phyloP scores from a whole-genome alignment of 2,888 invertebrate species.

The Caenorhabditis wallacei region DNA sequence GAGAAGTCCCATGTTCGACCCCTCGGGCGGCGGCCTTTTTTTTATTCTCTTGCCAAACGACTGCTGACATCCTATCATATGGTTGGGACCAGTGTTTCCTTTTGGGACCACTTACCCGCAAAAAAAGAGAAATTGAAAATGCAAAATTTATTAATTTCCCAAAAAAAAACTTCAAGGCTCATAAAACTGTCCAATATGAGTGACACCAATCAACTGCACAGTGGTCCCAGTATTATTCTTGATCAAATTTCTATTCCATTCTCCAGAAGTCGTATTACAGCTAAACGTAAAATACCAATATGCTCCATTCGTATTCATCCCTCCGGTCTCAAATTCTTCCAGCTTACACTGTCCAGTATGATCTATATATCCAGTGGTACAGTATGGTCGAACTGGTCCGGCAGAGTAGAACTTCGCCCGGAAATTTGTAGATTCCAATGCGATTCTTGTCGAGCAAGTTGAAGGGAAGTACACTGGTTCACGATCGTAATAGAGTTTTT shows the following conservation, averaged over 20 bases:
- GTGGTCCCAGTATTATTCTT: neutral
- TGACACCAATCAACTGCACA: neutral
- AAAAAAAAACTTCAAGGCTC: neutral
- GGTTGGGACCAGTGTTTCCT: too few relatives aligned
- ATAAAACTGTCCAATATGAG: conserved; percentile 31
- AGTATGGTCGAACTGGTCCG: neutral
- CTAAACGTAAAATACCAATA: conserved; percentile 11
- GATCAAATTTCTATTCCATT: neutral
- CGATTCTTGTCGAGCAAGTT: neutral
- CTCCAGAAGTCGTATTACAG: conserved; percentile 11
- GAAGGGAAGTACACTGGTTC: neutral
- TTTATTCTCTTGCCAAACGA: too few relatives aligned
- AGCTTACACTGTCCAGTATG: conserved; percentile 9
- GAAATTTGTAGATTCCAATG: neutral
- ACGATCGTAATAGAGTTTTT: neutral
- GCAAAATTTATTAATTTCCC: too few relatives aligned
- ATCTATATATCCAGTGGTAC: conserved; percentile 20
- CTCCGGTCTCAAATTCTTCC: conserved; percentile 1
- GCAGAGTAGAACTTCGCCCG: too few relatives aligned
- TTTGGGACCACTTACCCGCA: too few relatives aligned
- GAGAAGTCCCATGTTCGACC: too few relatives aligned
- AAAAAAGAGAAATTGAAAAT: too few relatives aligned
- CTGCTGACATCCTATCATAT: too few relatives aligned
- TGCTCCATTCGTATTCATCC: conserved; percentile 1
- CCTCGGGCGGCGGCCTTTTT: too few relatives aligned